Percentiles rank a stretch among this genome's conserved stretches.
phyloP scores from a whole-genome alignment of 1,140 invertebrate species.

The Araneus ventricosus region DNA sequence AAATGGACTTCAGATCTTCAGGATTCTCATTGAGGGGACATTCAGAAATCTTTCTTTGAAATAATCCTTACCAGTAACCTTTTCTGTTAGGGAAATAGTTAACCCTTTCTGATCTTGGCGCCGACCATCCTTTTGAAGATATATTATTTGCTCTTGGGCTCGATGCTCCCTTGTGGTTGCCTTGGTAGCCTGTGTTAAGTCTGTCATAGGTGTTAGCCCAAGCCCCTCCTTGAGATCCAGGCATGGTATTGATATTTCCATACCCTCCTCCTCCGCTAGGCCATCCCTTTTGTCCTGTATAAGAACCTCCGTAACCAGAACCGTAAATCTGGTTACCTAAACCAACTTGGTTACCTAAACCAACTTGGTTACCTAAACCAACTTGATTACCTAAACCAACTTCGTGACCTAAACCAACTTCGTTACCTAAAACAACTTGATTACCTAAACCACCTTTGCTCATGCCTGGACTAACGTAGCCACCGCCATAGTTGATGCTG shows the following conservation, averaged over 20 bases:
- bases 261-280: constrained; percentile 8
- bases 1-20: not conserved
- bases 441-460: not conserved
- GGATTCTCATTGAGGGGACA: not conserved
- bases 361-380: no score
- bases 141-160: constrained; percentile 31
- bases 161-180: not conserved
- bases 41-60: not conserved
- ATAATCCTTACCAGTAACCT: constrained; percentile 7
- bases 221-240: not conserved
- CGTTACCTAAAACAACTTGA: no score
- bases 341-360: no score
- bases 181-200: not conserved
- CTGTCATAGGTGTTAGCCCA: constrained; percentile 24
- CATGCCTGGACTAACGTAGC: constrained; percentile 13
- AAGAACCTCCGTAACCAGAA: constrained; percentile 20
- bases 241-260: not conserved
- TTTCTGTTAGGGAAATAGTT: constrained; percentile 16
- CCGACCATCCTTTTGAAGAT: constrained; percentile 20
- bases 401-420: no score
- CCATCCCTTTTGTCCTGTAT: not conserved
- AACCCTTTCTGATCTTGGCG: not conserved
- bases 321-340: constrained; percentile 60
- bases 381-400: no score
- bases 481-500: constrained; percentile 53